Base-by-base conservation (phyloP, 2,113 vertebrate genomes). In the Callospermophilus lateralis region DNA sequence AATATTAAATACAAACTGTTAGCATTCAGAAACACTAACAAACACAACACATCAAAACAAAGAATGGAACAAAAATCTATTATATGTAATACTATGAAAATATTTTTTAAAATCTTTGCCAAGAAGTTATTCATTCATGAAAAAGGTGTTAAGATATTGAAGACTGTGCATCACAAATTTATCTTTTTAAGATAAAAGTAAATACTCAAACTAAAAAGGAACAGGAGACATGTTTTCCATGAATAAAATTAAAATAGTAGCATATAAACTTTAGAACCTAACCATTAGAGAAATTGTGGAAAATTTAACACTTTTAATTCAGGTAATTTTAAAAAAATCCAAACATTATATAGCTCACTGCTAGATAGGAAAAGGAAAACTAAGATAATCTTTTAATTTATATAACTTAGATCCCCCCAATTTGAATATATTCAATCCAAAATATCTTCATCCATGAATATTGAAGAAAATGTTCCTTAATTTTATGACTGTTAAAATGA, bases 201-300 rank as follows among this genome's bases (percentile, higher is more conserved):
- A 78, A 89, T 76, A 61, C 10, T 51, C 48, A 51, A 83, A 90
- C 39, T 79, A 39, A 83, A 89, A 89, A 85, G n/a, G 6, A 22
- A 34, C 55, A 74, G 42, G 58, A 88, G 19, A n/a, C n/a, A 95
- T 17, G 34, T 55, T 89, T 34, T 15, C 65, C 28, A 84, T 24
- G 67, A 26, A 84, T 22, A 78, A 4, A 79, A 48, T 6, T 70
- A n/a, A 96, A 89, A 55, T 77, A 90, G 90, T 4, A 70, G 20
- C 48, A 94, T 58, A 67, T 48, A 93, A 96, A 92, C 24, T n/a
- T 95, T 78, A 17, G 19, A 92, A 72, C 13, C 17, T 90, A 88
- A 90, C 7, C 86, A 90, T 87, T 10, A 72, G 58, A 87, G 20
- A 87, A 93, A 37, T 16, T 28, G 65, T 63, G 5, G 34, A 95